Conservation (phyloP, 2,113 vertebrate species). For the Lepisosteus osseus region DNA sequence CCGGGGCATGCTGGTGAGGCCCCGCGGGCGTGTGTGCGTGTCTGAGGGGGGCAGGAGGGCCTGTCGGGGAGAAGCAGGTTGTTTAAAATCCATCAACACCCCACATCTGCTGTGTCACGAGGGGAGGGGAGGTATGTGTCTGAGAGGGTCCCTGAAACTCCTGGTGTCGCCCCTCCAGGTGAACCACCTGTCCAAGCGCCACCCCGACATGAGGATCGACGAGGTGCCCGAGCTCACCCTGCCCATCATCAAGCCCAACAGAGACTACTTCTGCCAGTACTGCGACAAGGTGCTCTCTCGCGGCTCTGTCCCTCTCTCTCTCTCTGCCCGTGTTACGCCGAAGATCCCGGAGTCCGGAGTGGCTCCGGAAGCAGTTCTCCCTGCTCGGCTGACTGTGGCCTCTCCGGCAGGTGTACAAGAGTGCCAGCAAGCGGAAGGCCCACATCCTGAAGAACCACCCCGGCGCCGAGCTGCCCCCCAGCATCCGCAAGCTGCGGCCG, state of each 20-base stretch:
- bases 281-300: constrained; percentile 86
- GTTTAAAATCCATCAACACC: no score
- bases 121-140: neutral
- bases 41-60: neutral
- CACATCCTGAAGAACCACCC: constrained; percentile 98
- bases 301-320: neutral
- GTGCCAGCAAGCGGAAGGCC: constrained; percentile 95
- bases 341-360: neutral
- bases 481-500: constrained; percentile 91
- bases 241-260: constrained; percentile 97
- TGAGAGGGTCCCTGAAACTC: neutral
- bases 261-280: constrained; percentile 97
- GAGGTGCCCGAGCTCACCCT: constrained; percentile 94
- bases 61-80: no score
- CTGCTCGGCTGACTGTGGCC: no score
- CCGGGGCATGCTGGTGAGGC: constrained; percentile 93
- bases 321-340: neutral
- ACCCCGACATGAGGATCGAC: constrained; percentile 96
- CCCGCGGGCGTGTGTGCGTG: neutral
- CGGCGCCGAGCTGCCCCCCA: constrained; percentile 90
- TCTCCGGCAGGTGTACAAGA: constrained; percentile 88
- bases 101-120: no score
- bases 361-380: neutral
- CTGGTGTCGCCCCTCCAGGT: constrained; percentile 64
- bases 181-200: constrained; percentile 95